Conservation (phyloP, 2,797 vertebrate genomes). For the Rallus crepitans region DNA sequence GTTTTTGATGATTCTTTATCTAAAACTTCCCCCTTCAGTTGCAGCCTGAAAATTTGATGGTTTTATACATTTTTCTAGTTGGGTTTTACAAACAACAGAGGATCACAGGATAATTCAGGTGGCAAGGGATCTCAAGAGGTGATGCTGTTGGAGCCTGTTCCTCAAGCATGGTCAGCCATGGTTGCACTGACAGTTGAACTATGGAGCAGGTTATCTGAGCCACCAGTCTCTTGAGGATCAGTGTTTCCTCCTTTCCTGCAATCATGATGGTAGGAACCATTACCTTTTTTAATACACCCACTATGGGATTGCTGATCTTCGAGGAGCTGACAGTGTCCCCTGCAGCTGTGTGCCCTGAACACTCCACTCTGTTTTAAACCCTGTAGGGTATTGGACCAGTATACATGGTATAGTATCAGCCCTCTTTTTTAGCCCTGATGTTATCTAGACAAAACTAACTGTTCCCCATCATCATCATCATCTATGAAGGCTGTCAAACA, state of each 20-base stretch:
- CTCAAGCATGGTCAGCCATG: fast-evolving
- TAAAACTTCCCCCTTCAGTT: neutral
- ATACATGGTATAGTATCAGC: fast-evolving
- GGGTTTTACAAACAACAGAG: neutral
- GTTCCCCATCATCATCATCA: neutral
- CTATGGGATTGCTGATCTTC: neutral
- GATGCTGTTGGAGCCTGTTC: neutral
- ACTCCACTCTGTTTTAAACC: neutral
- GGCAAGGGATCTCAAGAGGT: fast-evolving
- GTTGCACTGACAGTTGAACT: neutral
- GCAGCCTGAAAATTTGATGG: neutral
- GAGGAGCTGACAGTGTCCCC: no score
- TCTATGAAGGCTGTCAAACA: neutral
- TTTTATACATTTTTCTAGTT: neutral
- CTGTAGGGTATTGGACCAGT: neutral
- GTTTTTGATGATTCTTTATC: neutral
- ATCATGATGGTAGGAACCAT: fast-evolving
- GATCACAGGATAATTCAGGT: neutral
- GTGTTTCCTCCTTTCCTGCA: fast-evolving
- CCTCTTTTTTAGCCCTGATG: neutral
- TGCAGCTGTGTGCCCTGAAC: neutral
- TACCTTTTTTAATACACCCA: neutral
- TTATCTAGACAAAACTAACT: neutral
- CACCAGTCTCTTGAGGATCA: neutral
- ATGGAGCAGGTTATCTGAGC: neutral